These are phyloP conservation scores for Rhynchomys soricoides DNA, from an alignment of 2,113 vertebrate species.

Conservation along the genomic window DNA sequence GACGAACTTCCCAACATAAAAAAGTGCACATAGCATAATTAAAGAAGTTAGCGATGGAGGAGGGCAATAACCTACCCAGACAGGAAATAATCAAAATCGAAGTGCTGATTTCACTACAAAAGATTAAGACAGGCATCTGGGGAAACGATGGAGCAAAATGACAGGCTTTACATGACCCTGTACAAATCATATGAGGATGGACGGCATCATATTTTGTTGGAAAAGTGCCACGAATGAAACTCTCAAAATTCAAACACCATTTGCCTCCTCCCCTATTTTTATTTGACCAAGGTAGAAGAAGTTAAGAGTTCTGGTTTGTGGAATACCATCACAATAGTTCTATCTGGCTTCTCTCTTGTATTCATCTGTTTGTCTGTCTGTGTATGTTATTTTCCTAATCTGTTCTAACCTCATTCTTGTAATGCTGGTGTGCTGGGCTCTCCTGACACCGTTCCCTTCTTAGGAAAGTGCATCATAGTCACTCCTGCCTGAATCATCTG, in stretches of 20 bases:
- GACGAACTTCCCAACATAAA: neutral
- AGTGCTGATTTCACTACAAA: neutral
- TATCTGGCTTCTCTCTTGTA: neutral
- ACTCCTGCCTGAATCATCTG: neutral
- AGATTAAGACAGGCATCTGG: neutral
- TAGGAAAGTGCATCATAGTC: neutral
- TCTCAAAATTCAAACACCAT: neutral
- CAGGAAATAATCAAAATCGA: neutral
- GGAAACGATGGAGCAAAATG: neutral
- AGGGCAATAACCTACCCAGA: neutral
- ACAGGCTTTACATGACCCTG: neutral
- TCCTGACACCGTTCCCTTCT: neutral
- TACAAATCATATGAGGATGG: neutral
- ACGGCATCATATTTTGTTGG: neutral
- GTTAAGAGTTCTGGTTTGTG: neutral
- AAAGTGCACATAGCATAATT: neutral
- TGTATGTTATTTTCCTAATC: neutral
- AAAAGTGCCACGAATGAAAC: neutral
- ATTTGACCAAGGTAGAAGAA: neutral
- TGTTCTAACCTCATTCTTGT: neutral
- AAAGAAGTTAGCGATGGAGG: neutral
- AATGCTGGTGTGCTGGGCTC: neutral
- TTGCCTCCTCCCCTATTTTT: neutral
- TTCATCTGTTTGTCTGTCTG: neutral
- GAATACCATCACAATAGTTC: neutral